Base-by-base conservation (phyloP, 2,888 invertebrate species). In the Helleia helle region DNA sequence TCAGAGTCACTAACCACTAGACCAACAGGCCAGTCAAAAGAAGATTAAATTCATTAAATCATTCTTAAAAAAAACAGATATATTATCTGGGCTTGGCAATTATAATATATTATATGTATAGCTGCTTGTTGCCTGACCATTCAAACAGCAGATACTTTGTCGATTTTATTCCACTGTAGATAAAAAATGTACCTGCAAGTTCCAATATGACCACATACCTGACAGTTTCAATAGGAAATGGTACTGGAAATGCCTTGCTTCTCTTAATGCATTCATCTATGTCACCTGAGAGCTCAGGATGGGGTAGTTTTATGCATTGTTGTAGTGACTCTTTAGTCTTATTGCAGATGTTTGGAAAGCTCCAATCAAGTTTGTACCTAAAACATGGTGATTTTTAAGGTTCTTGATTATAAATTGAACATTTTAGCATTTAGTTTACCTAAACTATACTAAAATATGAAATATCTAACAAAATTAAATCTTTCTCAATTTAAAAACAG, bases 311-410 rank as follows among this genome's bases (percentile, higher is more conserved):
- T n/a, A n/a, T 26, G 11, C 80, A 81, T 36, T 79, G 79, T 1
- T 62, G 56, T 1, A 83, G 54, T 1, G 81, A 52, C 44, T 80
- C 77, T 47, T 76, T 74, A 0, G 77, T 79, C 49, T 83, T 81
- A 38, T 80, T 80, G 18, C 74, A 72, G 62, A 77, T 76, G 42
- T 77, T 80, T 0, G 79, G 79, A 29, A 70, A 79, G 46, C 76
- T 74, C 84, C 84, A 84, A 48, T 83, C 80, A 36, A 80, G 76
- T 42, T 81, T 84, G 43, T 79, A 81, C 84, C 84, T 84, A 38
- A 8, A 52, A 46, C 25, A 13, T 38, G 11, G 22, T 3, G 6
- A 4, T 25, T 4, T 12, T 15, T 8, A 7, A 8, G 1, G 5
- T 5, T 31, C 15, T 3, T 12, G 3, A 30, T 14, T 18, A 6